These are phyloP conservation scores for Mantis religiosa DNA, from an alignment of 2,888 invertebrate species.

Conservation along the genomic window DNA sequence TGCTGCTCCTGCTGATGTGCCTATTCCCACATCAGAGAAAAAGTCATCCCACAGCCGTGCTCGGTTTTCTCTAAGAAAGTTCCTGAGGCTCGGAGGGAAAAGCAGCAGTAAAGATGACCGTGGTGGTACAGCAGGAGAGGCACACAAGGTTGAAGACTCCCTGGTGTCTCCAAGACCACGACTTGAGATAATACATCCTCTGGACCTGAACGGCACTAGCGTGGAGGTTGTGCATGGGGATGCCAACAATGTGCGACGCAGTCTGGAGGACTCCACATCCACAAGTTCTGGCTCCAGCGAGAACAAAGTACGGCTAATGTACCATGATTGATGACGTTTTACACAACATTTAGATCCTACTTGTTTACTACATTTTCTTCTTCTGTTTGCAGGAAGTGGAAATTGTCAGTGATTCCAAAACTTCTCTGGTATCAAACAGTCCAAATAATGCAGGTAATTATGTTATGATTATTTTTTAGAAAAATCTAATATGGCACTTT, in stretches of 20 bases:
- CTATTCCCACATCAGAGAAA: slow-evolving; percentile 42
- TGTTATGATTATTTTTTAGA: no score
- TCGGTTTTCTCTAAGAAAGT: slow-evolving; percentile 78
- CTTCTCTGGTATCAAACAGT: slow-evolving; percentile 1
- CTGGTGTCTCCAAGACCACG: slow-evolving; percentile 66
- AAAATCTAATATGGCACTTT: no score
- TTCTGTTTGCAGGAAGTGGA: slow-evolving; percentile 17
- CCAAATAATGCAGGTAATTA: slow-evolving; percentile 4
- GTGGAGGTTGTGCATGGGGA: slow-evolving; percentile 63
- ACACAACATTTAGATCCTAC: no score
- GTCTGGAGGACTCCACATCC: slow-evolving; percentile 37
- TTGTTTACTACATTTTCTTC: background rate
- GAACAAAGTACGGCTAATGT: background rate
- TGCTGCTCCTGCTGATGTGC: slow-evolving; percentile 34
- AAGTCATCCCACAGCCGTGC: slow-evolving; percentile 63
- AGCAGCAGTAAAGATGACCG: slow-evolving; percentile 60
- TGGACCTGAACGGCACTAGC: slow-evolving; percentile 76
- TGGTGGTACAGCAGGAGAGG: background rate
- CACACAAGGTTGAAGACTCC: slow-evolving; percentile 33
- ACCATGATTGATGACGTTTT: background rate
- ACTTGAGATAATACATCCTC: slow-evolving; percentile 82
- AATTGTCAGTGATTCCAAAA: slow-evolving; percentile 8
- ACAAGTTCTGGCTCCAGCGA: slow-evolving; percentile 33
- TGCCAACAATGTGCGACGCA: slow-evolving; percentile 8
- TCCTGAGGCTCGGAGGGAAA: slow-evolving; percentile 71